Percentiles rank a stretch among this genome's conserved stretches.
Evolutionary conservation across 2,113 vertebrate species (phyloP).

Genomic region (Callopanchax toddi): DNA sequence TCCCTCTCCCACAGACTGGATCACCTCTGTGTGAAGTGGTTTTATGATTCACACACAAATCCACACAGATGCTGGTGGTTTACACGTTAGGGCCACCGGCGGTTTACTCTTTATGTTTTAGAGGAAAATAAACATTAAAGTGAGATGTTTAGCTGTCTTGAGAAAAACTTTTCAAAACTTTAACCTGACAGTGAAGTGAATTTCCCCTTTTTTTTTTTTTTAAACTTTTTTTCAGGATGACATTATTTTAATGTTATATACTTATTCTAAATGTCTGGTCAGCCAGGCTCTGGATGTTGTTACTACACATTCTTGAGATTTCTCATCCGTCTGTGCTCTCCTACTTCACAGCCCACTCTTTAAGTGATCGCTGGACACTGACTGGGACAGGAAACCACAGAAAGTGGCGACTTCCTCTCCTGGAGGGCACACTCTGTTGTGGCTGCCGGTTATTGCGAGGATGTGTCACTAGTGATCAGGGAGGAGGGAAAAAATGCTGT

Average conservation of each 20-base stretch:
- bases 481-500: neutral
- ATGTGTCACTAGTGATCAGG: conserved; percentile 9
- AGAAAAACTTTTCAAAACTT: too few relatives aligned
- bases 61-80: conserved; percentile 9
- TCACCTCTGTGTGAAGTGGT: conserved; percentile 29
- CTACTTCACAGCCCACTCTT: conserved; percentile 25
- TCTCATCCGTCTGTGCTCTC: conserved; percentile 36
- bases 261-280: conserved; percentile 18
- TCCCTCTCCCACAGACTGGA: conserved; percentile 15
- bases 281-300: conserved; percentile 27
- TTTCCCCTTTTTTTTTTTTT: too few relatives aligned
- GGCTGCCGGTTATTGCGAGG: conserved; percentile 15
- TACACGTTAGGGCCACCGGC: neutral
- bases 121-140: too few relatives aligned
- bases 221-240: too few relatives aligned
- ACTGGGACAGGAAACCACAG: conserved; percentile 38
- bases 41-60: conserved; percentile 8
- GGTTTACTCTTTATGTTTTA: neutral
- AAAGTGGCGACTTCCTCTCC: conserved; percentile 28
- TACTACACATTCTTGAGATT: conserved; percentile 33
- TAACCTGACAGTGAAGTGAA: too few relatives aligned
- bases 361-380: conserved; percentile 20
- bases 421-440: conserved; percentile 17
- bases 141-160: too few relatives aligned
- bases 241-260: neutral